Evolutionary conservation across 2,888 invertebrate genomes (phyloP).

Genomic region (Lochmaea capreae): DNA sequence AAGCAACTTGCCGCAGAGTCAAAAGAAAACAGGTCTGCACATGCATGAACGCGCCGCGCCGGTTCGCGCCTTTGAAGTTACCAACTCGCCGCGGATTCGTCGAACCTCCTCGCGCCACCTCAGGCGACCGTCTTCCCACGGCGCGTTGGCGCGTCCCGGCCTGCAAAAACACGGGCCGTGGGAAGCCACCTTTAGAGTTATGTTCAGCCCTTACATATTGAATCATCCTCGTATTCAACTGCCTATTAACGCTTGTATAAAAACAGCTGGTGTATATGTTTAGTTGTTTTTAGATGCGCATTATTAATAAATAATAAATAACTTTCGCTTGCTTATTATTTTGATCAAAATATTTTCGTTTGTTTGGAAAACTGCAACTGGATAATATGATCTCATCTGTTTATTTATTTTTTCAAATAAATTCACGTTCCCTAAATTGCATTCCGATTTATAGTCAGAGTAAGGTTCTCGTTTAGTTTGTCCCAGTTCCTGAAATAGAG

Average conservation of each 20-base stretch:
- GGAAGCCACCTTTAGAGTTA: no score
- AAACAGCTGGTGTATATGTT: not conserved
- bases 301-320: not conserved
- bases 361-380: not conserved
- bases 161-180: no score
- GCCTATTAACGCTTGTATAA: not conserved
- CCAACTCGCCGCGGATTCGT: no score
- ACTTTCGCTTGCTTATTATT: not conserved
- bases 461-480: conserved; percentile 1
- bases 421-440: not conserved
- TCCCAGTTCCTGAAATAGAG: conserved; percentile 11
- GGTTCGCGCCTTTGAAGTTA: no score
- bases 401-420: conserved; percentile 5
- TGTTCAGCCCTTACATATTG: no score
- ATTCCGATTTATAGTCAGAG: not conserved
- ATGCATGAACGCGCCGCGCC: no score
- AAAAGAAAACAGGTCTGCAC: no score
- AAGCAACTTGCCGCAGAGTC: no score
- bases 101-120: no score
- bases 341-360: not conserved
- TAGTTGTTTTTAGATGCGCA: not conserved
- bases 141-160: no score
- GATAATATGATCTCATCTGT: not conserved
- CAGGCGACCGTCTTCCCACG: no score
- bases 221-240: not conserved